phyloP scores from a whole-genome alignment of 2,113 vertebrate genomes.

The Ornithorhynchus anatinus region DNA sequence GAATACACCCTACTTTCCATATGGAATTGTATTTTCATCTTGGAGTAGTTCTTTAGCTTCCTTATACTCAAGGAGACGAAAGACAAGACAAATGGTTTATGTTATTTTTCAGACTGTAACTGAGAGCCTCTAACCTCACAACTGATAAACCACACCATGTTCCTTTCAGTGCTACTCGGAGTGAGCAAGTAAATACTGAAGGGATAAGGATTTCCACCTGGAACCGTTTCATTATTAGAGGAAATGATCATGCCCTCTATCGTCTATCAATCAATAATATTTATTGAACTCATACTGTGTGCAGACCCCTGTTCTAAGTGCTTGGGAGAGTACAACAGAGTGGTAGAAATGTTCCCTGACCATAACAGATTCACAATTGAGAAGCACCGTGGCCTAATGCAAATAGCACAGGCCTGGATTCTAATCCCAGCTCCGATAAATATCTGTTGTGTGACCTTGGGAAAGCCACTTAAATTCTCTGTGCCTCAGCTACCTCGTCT shows the following conservation, averaged over 20 bases:
- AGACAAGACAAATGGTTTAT: slow-evolving; percentile 33
- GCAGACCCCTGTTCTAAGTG: no score
- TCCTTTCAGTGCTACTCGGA: slow-evolving; percentile 2
- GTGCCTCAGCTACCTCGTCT: no score
- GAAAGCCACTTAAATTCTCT: no score
- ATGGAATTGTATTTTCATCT: slow-evolving; percentile 16
- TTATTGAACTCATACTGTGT: no score
- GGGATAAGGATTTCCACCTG: not conserved
- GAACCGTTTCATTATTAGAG: not conserved
- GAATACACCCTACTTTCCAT: not conserved
- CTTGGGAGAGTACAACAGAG: no score
- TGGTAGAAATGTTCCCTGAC: no score
- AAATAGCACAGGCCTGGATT: no score
- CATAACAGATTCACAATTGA: no score
- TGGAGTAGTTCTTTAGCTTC: slow-evolving; percentile 29
- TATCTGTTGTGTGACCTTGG: no score
- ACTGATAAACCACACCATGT: slow-evolving; percentile 9
- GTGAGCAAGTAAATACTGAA: not conserved
- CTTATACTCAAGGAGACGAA: slow-evolving; percentile 48
- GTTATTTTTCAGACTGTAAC: slow-evolving; percentile 40
- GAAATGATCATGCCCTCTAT: not conserved
- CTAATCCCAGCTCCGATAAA: no score
- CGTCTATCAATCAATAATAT: no score
- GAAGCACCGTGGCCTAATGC: no score
- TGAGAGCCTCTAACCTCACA: slow-evolving; percentile 30